Percentiles rank a stretch among this genome's conserved stretches.
Conservation (phyloP, 2,888 invertebrate genomes). For the Dexiosoma caninum region DNA sequence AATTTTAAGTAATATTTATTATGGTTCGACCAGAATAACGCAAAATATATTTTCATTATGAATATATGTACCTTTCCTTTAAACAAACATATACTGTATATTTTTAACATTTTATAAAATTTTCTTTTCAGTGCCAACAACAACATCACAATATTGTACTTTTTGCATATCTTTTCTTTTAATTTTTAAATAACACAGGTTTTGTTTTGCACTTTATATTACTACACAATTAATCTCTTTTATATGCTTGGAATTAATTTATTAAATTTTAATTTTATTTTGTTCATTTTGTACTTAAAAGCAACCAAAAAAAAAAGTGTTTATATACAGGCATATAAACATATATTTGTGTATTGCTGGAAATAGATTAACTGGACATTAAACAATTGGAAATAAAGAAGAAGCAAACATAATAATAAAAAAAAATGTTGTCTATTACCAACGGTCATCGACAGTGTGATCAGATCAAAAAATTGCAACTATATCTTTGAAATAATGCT, state of each 20-base stretch:
- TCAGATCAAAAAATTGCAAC: too few species aligned
- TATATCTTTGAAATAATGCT: too few species aligned
- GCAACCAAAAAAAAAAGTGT: background rate
- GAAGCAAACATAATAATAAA: too few species aligned
- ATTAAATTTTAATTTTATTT: background rate
- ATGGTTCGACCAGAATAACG: background rate
- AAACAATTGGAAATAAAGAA: too few species aligned
- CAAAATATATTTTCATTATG: background rate
- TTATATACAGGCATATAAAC: too few species aligned
- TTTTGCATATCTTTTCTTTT: constrained; percentile 9
- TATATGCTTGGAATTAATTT: constrained; percentile 16
- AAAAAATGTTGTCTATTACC: too few species aligned
- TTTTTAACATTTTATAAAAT: constrained; percentile 56
- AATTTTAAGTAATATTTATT: background rate
- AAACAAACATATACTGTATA: background rate
- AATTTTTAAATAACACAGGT: constrained; percentile 51
- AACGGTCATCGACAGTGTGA: too few species aligned
- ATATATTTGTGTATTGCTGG: too few species aligned
- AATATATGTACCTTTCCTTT: background rate
- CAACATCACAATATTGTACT: constrained; percentile 60
- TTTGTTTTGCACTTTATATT: constrained; percentile 58
- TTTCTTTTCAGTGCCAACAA: constrained; percentile 52
- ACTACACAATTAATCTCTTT: background rate
- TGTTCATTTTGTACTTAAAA: background rate
- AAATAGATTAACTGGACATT: too few species aligned